Evolutionary conservation across 2,113 vertebrate genomes (phyloP), one percentile per base, ranked within the genome.

Genomic region (Pomatostomus ruficeps): DNA sequence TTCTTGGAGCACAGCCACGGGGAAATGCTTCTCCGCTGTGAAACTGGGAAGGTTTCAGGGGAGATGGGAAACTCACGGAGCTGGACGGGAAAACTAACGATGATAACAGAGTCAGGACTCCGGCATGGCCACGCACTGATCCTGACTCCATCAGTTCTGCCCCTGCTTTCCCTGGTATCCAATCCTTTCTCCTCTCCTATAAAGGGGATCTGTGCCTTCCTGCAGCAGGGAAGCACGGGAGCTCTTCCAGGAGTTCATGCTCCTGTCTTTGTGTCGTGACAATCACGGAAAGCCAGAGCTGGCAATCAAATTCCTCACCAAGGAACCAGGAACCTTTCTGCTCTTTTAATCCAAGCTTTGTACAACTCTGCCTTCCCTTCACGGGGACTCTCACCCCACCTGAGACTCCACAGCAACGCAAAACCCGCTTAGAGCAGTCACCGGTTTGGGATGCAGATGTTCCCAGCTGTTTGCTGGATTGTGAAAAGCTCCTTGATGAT

Each of bases 1-100:
- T 35, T 52, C 72, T 78, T 93, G 95, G 88, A 96, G 51, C 31
- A 9, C 8, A 84, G 95, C 80, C 91, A 92, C 45, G 28, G 58
- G 25, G 65, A 91, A 92, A 92, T 7, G 22, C 48, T 68, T 22
- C 73, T 67, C 45, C 80, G 61, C 79, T 31, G 58, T 25, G 78
- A 86, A 80, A 80, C 1, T 62, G 43, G 0, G 1, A 87, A 65
- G 83, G 54, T 61, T 83, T 77, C 45, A 6, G 51, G 31, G 55
- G 7, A 71, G 46, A 68, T 45, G 85, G 70, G 74, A 67, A 91
- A 63, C 24, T 55, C 48, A 7, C 0, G 1, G 42, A 83, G 42
- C 59, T 22, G 21, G n/a, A 67, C 46, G 55, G 75, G 57, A 82
- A 85, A 35, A 61, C 25, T 8, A 55, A 23, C 0, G 3, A 8